Evolutionary conservation across 2,113 vertebrate genomes (phyloP), one percentile per base, ranked within the genome.

Genomic region (Ochotona princeps): DNA sequence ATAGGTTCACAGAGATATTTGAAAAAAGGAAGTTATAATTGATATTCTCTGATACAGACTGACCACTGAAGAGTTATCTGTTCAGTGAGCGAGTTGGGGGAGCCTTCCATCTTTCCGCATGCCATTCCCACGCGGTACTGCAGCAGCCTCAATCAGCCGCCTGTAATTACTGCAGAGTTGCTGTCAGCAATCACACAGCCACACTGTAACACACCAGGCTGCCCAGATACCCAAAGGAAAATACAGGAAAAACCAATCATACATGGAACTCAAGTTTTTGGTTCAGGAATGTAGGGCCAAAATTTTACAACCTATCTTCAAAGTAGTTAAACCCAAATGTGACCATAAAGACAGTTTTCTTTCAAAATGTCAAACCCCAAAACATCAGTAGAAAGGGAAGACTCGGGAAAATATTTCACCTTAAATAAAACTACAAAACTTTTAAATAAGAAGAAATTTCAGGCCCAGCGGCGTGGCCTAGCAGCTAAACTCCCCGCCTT

Each of bases 281-380:
- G 65, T 89, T 96, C n/a, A 94, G 85, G 26, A 82, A 85, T 54
- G 84, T 4, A 69, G 15, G 84, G 70, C 26, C 67, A 63, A 90
- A 80, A 81, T n/a, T 90, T 88, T 83, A 85, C 63, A 82, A 84
- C 38, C 60, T 89, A 75, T 92, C 65, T 95, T 75, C 47, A 94
- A 94, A 87, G 54, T 13, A 78, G 63, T 88, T 69, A 82, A 90
- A 93, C 88, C 10, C 63, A 78, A 90, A 89, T 82, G 57, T 85
- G 47, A 95, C 25, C 83, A 90, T 26, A 92, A 76, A 84, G 79
- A 69, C 78, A 95, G 54, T 26, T 86, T 92, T 85, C 79, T 91
- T 93, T 91, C 57, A 92, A 96, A 92, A 90, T 90, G 74, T 88
- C 89, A 96, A 92, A 74, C 54, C 57, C 30, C 5, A 96, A 90